phyloP scores from a whole-genome alignment of 2,113 vertebrate species.

The Rhinopithecus roxellana region DNA sequence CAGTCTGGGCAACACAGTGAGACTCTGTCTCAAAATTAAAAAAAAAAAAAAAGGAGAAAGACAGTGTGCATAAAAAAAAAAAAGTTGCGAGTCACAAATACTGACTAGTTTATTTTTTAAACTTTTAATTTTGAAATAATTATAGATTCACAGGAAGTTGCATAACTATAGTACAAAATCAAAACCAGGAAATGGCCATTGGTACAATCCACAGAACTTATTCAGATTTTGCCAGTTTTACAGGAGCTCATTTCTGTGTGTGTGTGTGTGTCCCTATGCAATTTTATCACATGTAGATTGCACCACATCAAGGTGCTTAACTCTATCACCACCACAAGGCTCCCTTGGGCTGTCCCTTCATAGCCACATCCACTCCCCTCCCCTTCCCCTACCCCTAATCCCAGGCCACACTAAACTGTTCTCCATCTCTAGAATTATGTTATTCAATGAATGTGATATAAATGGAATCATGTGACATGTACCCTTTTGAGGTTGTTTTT shows the following conservation, averaged over 20 bases:
- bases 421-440: neutral
- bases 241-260: neutral
- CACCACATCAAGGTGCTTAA: neutral
- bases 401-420: neutral
- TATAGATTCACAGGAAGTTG: constrained; percentile 23
- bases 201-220: neutral
- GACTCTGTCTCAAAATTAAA: no score
- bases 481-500: neutral
- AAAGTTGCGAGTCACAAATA: constrained; percentile 19
- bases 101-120: neutral
- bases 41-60: neutral
- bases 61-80: neutral
- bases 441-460: neutral
- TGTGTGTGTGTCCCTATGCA: neutral
- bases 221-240: constrained; percentile 14
- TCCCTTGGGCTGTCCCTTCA: neutral
- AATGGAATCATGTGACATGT: neutral
- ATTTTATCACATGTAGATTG: neutral
- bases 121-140: constrained; percentile 33
- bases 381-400: neutral
- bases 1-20: no score
- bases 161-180: neutral
- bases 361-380: neutral
- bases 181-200: neutral
- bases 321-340: neutral